phyloP scores from a whole-genome alignment of 1,140 invertebrate species.

The Hylaeus anthracinus region DNA sequence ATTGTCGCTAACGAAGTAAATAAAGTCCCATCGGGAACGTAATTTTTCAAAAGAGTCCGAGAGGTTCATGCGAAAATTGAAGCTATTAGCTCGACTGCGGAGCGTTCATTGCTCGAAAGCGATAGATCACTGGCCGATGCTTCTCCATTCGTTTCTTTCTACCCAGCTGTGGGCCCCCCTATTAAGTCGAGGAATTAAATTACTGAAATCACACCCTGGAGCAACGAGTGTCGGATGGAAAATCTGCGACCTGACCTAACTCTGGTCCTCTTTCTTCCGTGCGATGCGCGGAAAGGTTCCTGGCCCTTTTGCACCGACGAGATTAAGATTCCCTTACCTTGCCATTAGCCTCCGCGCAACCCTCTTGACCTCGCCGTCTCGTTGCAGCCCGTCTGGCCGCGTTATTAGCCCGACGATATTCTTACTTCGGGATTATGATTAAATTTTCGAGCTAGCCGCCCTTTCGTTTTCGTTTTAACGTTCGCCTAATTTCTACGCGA shows the following conservation, averaged over 20 bases:
- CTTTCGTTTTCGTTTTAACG: constrained; percentile 15
- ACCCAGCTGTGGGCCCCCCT: constrained; percentile 23
- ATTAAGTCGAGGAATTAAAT: constrained; percentile 71
- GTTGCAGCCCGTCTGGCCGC: constrained; percentile 32
- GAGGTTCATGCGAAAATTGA: too few relatives aligned
- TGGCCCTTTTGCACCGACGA: constrained; percentile 48
- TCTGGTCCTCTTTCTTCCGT: not conserved
- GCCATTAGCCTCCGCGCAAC: constrained; percentile 57
- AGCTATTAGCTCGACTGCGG: too few relatives aligned
- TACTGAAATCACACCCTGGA: constrained; percentile 69
- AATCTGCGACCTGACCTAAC: constrained; percentile 64
- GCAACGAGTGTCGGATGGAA: constrained; percentile 62
- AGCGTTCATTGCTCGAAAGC: not conserved
- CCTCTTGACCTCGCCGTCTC: constrained; percentile 22
- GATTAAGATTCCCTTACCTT: constrained; percentile 72
- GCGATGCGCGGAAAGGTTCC: not conserved
- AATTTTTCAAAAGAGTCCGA: too few relatives aligned
- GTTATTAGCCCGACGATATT: constrained; percentile 61
- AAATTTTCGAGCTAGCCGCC: constrained; percentile 40
- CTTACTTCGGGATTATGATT: constrained; percentile 57
- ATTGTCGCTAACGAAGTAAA: too few relatives aligned
- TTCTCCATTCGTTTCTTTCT: constrained; percentile 8
- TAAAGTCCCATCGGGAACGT: too few relatives aligned
- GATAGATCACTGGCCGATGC: not conserved
- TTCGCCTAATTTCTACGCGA: constrained; percentile 2